Evolutionary conservation across 2,113 vertebrate genomes (phyloP), one percentile per base, ranked within the genome.

Genomic region (Ellobius talpinus): DNA sequence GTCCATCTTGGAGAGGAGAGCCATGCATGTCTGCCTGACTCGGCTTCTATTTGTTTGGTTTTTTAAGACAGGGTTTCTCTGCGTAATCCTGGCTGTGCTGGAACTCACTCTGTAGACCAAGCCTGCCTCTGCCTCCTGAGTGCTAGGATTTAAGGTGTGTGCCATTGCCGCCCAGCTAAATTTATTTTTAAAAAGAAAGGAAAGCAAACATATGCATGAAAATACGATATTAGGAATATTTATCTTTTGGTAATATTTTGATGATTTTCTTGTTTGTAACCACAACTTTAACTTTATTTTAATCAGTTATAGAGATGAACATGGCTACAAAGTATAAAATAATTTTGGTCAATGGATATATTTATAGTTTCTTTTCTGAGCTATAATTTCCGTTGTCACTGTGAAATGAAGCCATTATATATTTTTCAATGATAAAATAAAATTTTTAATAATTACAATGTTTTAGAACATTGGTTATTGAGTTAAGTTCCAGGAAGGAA

Each of bases 321-420:
- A 73, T 0, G 55, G 91, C 73, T 95, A 31, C 77, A 73, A 82
- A 89, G 81, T 78, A 24, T 58, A 91, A 86, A 47, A 74, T 81
- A 93, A 84, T 87, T 96, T 89, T 96, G 91, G 68, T 55, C 87
- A 87, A 1, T 84, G 50, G 39, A 24, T 70, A 87, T 96, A 97
- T 96, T 96, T 94, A 93, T 76, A 78, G 58, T 77, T 94, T 94
- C 24, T 55, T 88, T 90, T 86, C 65, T 90, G 50, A 87, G 78
- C 63, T 93, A n/a, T 68, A 97, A 93, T 97, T 90, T 95, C 87
- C 42, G 24, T 85, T 94, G 42, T 85, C 84, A 92, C 77, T 74
- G 3, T 87, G 79, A 93, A 96, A 97, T 94, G 87, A 91, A 94
- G 24, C 36, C 68, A 96, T 88, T 93, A 50, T 63, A 87, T 11